Conservation (phyloP, 2,888 invertebrate genomes). For the Orchestes rusci region DNA sequence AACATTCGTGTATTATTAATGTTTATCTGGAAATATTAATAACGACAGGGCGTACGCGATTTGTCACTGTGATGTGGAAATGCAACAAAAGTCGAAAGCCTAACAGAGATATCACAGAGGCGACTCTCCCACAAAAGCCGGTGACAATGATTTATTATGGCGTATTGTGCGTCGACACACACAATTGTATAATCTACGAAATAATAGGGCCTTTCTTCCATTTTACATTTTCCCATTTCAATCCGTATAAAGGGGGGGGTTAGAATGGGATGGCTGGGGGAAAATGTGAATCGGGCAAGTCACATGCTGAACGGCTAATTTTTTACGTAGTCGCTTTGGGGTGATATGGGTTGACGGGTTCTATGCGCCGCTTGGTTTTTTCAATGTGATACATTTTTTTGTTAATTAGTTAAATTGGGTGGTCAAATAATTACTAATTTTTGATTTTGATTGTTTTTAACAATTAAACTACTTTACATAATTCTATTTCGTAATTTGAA, state of each 20-base stretch:
- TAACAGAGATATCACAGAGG: constrained; percentile 39
- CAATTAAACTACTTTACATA: too few species aligned
- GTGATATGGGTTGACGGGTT: constrained; percentile 9
- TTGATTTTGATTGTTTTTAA: too few species aligned
- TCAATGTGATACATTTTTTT: too few species aligned
- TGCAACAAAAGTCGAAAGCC: constrained; percentile 21
- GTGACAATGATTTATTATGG: constrained; percentile 41
- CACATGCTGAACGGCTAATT: constrained; percentile 11
- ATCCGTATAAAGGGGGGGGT: constrained; percentile 37
- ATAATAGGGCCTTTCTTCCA: constrained; percentile 40
- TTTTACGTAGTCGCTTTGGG: constrained; percentile 7
- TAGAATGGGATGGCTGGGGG: constrained; percentile 25
- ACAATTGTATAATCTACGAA: constrained; percentile 43
- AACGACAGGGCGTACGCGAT: constrained; percentile 16
- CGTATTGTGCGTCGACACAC: constrained; percentile 42
- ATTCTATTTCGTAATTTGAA: too few species aligned
- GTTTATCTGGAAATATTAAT: constrained; percentile 22
- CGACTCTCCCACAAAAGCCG: constrained; percentile 34
- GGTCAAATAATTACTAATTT: too few species aligned
- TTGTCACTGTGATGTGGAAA: constrained; percentile 11
- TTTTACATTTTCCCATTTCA: constrained; percentile 40
- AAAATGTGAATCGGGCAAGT: constrained; percentile 1
- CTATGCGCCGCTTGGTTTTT: too few species aligned
- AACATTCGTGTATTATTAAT: constrained; percentile 21
- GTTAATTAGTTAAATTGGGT: too few species aligned